A percentile compares a stretch with the other conserved stretches of the same genome.
Conservation (phyloP, 2,797 vertebrate genomes). For the Pantherophis vulpinus region DNA sequence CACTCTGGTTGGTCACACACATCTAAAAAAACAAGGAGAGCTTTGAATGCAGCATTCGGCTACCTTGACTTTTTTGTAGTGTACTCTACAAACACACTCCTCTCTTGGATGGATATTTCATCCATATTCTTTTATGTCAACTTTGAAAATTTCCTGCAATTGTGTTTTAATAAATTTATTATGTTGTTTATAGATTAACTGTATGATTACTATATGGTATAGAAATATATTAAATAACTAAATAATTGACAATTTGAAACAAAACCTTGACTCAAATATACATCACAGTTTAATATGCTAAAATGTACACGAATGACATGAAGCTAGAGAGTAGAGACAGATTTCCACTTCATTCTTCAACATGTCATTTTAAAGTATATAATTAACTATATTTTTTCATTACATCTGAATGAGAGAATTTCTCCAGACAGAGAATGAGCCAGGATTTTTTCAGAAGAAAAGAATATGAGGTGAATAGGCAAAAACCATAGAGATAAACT, state of each 20-base stretch:
- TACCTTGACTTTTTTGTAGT: background rate
- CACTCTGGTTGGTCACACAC: background rate
- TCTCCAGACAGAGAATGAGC: background rate
- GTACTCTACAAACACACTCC: background rate
- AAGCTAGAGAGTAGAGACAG: background rate
- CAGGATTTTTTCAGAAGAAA: background rate
- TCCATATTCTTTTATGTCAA: background rate
- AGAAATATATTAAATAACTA: background rate
- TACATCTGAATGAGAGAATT: background rate
- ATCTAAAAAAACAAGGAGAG: background rate
- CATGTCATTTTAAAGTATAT: background rate
- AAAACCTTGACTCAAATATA: background rate
- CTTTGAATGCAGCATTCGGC: background rate
- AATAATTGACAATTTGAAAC: background rate
- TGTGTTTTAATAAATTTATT: background rate
- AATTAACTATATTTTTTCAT: background rate
- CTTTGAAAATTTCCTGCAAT: background rate
- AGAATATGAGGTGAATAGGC: background rate
- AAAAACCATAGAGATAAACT: background rate
- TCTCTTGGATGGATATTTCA: background rate
- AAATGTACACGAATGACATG: background rate
- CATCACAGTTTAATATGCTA: background rate
- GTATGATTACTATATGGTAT: background rate
- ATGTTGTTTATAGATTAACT: background rate
- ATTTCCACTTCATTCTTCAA: background rate